Base-by-base conservation (phyloP, 2,888 invertebrate species). In the Andrena trimmerana region DNA sequence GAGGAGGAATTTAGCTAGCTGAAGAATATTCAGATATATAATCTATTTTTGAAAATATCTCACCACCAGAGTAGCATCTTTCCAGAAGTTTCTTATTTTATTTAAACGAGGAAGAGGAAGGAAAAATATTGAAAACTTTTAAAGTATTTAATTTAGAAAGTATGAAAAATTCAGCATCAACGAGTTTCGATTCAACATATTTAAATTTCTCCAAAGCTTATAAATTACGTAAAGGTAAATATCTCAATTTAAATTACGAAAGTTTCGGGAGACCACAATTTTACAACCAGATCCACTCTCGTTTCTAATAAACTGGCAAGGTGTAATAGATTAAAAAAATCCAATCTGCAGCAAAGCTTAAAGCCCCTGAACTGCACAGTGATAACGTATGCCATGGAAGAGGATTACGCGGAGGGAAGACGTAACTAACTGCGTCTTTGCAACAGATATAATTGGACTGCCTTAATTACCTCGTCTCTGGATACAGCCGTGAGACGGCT, bases 361-460 rank as follows among this genome's bases (percentile, higher is more conserved):
- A 77, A 77, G 57, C 65, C 24, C 24, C 57, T 73, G 67, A 70
- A 75, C 67, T 8, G 54, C 24, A 27, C 24, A 29, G n/a, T 29
- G 75, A 75, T 75, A 80, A 80, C 67, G 71, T 36, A 59, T 52
- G 71, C 52, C 42, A 8, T 59, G 50, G 52, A 68, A 75, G 42
- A 63, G 80, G 71, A 75, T 82, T 72, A 80, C 57, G 8, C 59
- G 13, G 16, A 20, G 36, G 57, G 59, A 60, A 67, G 75, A 75
- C 66, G 73, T 54, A 79, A 69, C 73, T 60, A 60, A 16, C 20
- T 48, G 42, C 59, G 63, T 42, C 68, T 69, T 71, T 80, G 80
- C 75, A 70, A 70, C 81, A 67, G 77, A 73, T 71, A 83, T 83
- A 83, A 83, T 83, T 83, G 74, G 83, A 82, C 73, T 71, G 42